These are phyloP conservation scores for Coracias cyanogaster DNA, from an alignment of 2,797 vertebrate species.

Conservation along the genomic window DNA sequence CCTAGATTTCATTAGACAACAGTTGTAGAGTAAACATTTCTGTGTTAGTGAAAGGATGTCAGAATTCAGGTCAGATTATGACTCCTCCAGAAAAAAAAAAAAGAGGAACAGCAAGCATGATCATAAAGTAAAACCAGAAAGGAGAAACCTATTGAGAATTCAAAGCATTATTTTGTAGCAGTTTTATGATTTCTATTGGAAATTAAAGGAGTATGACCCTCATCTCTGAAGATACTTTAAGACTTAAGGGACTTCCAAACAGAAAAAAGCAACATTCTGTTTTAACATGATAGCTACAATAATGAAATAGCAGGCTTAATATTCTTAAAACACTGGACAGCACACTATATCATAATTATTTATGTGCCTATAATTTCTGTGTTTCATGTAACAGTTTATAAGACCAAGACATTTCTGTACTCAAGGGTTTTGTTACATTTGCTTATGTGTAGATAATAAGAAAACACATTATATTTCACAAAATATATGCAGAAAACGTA, in stretches of 20 bases:
- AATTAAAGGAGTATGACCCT: background rate
- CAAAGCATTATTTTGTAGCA: background rate
- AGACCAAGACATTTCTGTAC: background rate
- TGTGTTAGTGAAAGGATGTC: background rate
- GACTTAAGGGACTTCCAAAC: background rate
- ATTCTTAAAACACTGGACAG: background rate
- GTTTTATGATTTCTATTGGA: background rate
- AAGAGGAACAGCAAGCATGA: background rate
- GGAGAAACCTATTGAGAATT: background rate
- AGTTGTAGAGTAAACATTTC: slow-evolving; percentile 13
- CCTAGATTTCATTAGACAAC: slow-evolving; percentile 47
- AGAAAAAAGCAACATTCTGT: background rate
- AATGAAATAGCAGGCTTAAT: background rate
- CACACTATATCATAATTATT: background rate
- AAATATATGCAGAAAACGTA: background rate
- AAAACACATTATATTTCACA: background rate
- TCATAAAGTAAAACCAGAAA: background rate
- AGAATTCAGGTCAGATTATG: background rate
- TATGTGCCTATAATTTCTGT: background rate
- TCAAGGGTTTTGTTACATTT: background rate
- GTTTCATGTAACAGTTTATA: background rate
- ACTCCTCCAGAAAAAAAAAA: background rate
- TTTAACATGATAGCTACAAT: background rate
- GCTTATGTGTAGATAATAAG: background rate
- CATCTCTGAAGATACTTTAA: background rate